Percentiles rank a stretch among this genome's conserved stretches.
Evolutionary conservation across 2,888 invertebrate species (phyloP).

Genomic region (Conops quadrifasciatus): DNA sequence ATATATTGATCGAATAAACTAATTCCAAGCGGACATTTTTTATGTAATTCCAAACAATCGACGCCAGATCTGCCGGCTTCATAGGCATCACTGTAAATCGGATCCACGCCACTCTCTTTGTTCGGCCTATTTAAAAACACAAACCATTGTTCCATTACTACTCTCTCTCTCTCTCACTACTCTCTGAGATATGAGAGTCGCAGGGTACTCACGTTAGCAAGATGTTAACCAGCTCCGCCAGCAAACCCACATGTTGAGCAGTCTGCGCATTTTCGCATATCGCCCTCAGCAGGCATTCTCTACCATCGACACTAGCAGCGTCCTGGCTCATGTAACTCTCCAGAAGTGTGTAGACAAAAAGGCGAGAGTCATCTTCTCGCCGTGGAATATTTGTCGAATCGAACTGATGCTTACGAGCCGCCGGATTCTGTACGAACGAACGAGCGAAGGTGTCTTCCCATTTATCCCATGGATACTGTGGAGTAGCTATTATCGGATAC

Average conservation of each 20-base stretch:
- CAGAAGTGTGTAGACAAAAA: constrained; percentile 53
- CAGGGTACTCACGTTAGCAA: constrained; percentile 52
- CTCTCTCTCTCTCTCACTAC: constrained; percentile 44
- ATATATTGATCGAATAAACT: constrained; percentile 69
- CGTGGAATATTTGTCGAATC: constrained; percentile 23
- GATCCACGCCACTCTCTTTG: constrained; percentile 63
- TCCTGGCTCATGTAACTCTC: constrained; percentile 53
- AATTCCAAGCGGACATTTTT: constrained; percentile 69
- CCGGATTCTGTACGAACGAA: constrained; percentile 43
- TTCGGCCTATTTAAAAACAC: constrained; percentile 43
- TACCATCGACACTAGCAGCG: constrained; percentile 44
- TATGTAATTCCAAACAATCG: constrained; percentile 71
- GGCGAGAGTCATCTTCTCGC: constrained; percentile 55
- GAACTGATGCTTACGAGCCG: not conserved
- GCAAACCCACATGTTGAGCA: constrained; percentile 55
- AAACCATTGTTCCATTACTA: constrained; percentile 44
- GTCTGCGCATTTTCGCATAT: constrained; percentile 63
- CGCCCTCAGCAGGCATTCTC: constrained; percentile 55
- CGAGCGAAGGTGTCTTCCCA: constrained; percentile 57
- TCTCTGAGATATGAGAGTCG: too few relatives aligned
- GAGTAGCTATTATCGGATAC: constrained; percentile 54
- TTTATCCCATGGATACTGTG: constrained; percentile 59
- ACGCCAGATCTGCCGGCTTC: constrained; percentile 44
- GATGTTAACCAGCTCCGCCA: constrained; percentile 53
- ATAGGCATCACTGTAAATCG: constrained; percentile 69